Evolutionary conservation across 2,797 vertebrate species (phyloP).

Genomic region (Falco peregrinus): DNA sequence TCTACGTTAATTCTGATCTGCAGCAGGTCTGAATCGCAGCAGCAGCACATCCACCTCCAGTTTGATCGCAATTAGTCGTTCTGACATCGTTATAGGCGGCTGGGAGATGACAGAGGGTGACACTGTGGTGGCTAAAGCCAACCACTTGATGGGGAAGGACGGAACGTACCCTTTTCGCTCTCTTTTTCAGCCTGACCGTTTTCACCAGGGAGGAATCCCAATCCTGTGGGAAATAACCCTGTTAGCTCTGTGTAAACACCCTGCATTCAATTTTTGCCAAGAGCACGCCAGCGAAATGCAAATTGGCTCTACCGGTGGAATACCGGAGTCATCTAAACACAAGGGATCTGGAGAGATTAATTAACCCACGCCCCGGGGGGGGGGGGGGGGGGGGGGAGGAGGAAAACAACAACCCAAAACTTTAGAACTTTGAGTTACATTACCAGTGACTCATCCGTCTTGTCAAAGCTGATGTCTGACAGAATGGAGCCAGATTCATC

Average conservation of each 20-base stretch:
- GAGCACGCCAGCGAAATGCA: not conserved
- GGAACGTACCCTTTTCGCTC: conserved; percentile 89
- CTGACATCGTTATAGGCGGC: not conserved
- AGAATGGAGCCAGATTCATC: conserved; percentile 94
- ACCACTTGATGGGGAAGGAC: not conserved
- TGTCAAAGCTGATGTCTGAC: conserved; percentile 98
- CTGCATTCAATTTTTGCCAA: not conserved
- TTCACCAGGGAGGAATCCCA: conserved; percentile 92
- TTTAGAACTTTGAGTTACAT: conserved; percentile 51
- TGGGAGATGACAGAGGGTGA: not conserved
- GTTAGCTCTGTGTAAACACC: not conserved
- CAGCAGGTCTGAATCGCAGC: not conserved
- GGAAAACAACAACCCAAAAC: not conserved
- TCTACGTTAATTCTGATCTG: not conserved
- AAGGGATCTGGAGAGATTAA: not conserved
- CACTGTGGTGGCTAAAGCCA: not conserved
- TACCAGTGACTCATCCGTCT: conserved; percentile 96
- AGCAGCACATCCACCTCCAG: not conserved
- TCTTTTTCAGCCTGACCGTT: conserved; percentile 89
- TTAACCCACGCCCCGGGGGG: not conserved
- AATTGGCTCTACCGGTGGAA: not conserved
- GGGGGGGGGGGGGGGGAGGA: no score
- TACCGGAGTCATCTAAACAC: not conserved
- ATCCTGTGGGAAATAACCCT: conserved; percentile 78
- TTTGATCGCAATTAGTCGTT: not conserved